Conservation (phyloP, 2,113 vertebrate genomes). For the Cygnus atratus region DNA sequence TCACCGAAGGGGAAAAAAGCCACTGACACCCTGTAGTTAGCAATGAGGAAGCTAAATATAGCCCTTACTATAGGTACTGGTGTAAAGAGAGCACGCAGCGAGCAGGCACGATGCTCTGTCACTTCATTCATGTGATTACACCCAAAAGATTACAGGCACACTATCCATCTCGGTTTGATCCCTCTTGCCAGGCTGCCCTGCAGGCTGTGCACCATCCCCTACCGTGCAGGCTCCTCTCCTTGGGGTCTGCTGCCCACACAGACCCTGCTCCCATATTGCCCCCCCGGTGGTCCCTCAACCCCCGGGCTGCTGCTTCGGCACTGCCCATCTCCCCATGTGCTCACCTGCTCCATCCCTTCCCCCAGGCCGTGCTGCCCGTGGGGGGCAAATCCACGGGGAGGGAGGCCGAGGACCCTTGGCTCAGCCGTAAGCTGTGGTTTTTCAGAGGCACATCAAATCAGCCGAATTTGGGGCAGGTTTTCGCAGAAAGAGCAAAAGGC, state of each 20-base stretch:
- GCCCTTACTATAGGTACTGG: not conserved
- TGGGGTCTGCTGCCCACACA: not conserved
- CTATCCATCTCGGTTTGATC: not conserved
- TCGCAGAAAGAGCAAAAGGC: not conserved
- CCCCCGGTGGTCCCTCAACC: fast-evolving
- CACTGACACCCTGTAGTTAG: constrained; percentile 20
- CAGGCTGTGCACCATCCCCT: not conserved
- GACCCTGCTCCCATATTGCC: not conserved
- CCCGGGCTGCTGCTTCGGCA: not conserved
- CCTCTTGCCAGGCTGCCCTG: not conserved
- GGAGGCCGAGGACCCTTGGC: not conserved
- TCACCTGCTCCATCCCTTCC: not conserved
- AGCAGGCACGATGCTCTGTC: not conserved
- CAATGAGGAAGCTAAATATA: constrained; percentile 33
- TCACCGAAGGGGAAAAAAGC: constrained; percentile 26
- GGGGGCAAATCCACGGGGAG: fast-evolving
- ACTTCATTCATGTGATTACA: not conserved
- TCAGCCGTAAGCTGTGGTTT: not conserved
- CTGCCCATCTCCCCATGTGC: fast-evolving
- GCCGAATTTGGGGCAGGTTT: not conserved
- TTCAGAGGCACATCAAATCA: not conserved
- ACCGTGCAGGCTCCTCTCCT: not conserved
- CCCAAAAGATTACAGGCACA: not conserved
- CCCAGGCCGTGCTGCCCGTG: not conserved
- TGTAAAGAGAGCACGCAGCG: not conserved